phyloP scores from a whole-genome alignment of 2,888 invertebrate species.

The Gisinianus flammeolus region DNA sequence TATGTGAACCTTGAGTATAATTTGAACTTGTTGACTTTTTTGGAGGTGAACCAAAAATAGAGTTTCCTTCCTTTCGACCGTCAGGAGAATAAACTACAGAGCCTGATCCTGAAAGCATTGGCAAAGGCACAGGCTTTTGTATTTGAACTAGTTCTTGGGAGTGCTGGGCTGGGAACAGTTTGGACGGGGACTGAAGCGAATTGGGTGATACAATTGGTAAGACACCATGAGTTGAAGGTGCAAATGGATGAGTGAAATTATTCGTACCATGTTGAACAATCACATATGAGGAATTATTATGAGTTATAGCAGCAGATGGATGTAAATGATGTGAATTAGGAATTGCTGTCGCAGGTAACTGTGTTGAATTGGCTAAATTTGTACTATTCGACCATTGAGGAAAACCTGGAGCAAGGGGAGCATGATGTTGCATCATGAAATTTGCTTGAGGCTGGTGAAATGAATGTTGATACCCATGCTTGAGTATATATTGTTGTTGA shows the following conservation, averaged over 20 bases:
- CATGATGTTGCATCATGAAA: background rate
- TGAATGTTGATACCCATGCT: slow-evolving; percentile 1
- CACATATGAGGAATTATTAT: background rate
- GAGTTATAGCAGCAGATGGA: background rate
- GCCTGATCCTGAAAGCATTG: background rate
- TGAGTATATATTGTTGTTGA: slow-evolving; percentile 1
- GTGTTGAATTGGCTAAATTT: background rate
- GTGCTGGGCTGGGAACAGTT: background rate
- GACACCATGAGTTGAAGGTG: too few species aligned
- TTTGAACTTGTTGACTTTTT: too few species aligned
- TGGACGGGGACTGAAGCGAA: background rate
- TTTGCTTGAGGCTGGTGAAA: background rate
- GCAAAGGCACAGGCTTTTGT: too few species aligned
- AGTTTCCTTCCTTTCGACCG: background rate
- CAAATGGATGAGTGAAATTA: too few species aligned
- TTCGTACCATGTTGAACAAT: slow-evolving; percentile 8
- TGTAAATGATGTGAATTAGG: background rate
- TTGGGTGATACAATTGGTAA: too few species aligned
- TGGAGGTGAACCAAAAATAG: background rate
- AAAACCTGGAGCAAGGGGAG: background rate
- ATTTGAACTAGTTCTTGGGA: background rate
- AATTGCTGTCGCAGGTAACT: background rate
- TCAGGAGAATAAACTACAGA: too few species aligned
- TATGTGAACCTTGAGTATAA: too few species aligned
- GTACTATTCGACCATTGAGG: background rate